Base-by-base conservation (phyloP, 37 sponge, comb jelly and placozoan species). In the Geodia barretti region DNA sequence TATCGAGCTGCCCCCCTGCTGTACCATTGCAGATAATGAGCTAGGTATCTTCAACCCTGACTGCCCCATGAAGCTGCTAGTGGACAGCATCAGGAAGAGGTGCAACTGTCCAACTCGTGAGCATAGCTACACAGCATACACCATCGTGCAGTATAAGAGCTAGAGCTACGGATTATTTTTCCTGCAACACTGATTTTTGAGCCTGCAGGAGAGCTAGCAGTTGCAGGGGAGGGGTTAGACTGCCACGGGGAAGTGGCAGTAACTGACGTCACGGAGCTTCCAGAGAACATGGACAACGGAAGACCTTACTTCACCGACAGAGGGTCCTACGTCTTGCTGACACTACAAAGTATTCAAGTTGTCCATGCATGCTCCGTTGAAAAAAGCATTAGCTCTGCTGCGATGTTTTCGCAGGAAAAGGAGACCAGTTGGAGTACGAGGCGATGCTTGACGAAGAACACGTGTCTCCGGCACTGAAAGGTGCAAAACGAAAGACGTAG, bases 21-120 rank as follows among this genome's bases (percentile, higher is more conserved):
- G 8, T 70, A 34, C 11, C 38, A 8, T 43, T 73, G 37, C 59
- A 73, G 74, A 54, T 77, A 73, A 84, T 30, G 92, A 92, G n/a
- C 35, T 84, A 60, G 34, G 32, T 29, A 47, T 92, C 4, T 92
- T 92, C 70, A 92, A 92, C 34, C 92, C 92, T 0, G 88, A 92
- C 42, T 92, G 92, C 72, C 19, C 78, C 36, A 38, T 80, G 58
- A 67, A 72, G 60, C 75, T 82, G 2, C 78, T 92, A 5, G 58
- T 87, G 43, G 82, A 87, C 21, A 60, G 81, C 62, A 77, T 92
- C 32, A 84, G 79, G 34, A 83, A 76, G 73, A 84, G 88, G 26
- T 92, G 92, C 61, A 30, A 42, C 28, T 80, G 72, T 60, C 65
- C 66, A 23, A 31, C 32, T 4, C 25, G 39, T 39, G 71, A 37